These are phyloP conservation scores for Plutella xylostella DNA, from an alignment of 2,888 invertebrate species.

Conservation along the genomic window DNA sequence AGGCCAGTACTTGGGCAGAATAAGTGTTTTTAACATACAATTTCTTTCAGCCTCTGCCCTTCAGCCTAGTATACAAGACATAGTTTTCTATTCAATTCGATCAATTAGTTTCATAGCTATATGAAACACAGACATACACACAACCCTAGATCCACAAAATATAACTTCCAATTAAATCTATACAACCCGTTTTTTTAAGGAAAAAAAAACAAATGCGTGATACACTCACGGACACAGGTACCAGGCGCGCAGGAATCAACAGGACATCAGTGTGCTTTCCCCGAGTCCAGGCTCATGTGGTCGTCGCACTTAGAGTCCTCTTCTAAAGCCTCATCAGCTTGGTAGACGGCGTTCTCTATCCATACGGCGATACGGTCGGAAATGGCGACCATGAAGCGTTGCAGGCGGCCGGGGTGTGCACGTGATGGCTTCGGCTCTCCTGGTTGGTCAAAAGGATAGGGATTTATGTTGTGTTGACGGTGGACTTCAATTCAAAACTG, in stretches of 20 bases:
- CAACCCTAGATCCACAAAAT: background rate
- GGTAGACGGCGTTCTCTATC: slow-evolving; percentile 60
- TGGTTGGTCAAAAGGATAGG: slow-evolving; percentile 16
- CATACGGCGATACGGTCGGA: slow-evolving; percentile 63
- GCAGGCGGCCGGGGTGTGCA: slow-evolving; percentile 49
- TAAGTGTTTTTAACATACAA: no score
- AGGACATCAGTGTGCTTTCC: slow-evolving; percentile 20
- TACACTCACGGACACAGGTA: background rate
- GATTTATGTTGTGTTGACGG: background rate
- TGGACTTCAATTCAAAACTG: no score
- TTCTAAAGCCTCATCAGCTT: slow-evolving; percentile 48
- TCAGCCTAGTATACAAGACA: no score
- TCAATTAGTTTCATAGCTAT: background rate
- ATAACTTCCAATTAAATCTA: background rate
- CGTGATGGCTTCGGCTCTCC: slow-evolving; percentile 59
- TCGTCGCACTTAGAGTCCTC: slow-evolving; percentile 29
- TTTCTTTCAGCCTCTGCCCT: no score
- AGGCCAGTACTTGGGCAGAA: no score
- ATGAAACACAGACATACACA: background rate
- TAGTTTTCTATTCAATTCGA: no score
- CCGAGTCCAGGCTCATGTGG: slow-evolving; percentile 51
- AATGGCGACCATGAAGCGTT: slow-evolving; percentile 65
- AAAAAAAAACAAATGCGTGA: background rate
- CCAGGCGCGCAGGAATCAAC: background rate
- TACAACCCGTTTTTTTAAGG: background rate